Evolutionary conservation across 2,888 invertebrate genomes (phyloP), one percentile per base, ranked within the genome.

Genomic region (Parnassius orleans): DNA sequence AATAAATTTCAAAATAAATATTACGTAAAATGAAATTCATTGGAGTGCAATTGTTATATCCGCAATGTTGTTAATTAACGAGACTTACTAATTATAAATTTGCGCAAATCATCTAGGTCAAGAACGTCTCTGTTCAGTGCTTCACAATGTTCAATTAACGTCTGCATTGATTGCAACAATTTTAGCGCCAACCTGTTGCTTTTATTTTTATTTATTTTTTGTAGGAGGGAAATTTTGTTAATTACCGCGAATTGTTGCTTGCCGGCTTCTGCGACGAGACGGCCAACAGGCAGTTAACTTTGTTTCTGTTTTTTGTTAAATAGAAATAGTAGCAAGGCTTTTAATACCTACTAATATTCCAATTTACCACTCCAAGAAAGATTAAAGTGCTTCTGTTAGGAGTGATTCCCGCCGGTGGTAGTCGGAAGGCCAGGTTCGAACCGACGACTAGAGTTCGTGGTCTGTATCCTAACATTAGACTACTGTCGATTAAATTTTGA

Each of bases 81-180:
- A 66, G 56, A 41, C 9, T 53, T 60, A 55, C 14, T 60, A 60
- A 63, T 63, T 59, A 55, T 43, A 48, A 53, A 48, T 63, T 63
- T 63, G 56, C 63, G 46, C 61, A 64, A 66, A 57, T 54, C 57
- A 71, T 71, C 58, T 72, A 64, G 75, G 74, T 76, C 77, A 76
- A 76, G 76, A 74, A 72, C 72, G 68, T 63, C 68, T 68, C 60
- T 68, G 68, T 66, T 69, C 67, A 62, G 65, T 52, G 64, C 68
- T 69, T 68, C 66, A 65, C 60, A 64, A 64, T 54, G 50, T 64
- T 63, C 66, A 69, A 72, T 71, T 69, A 67, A 67, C 68, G 55
- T 65, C 66, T 71, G 65, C 68, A 65, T 67, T 63, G 47, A 2
- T 60, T 63, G 63, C 63, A 60, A 60, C 24, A 55, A 24, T 51